phyloP scores from a whole-genome alignment of 1,140 invertebrate genomes.

The Drosophila nikananu region DNA sequence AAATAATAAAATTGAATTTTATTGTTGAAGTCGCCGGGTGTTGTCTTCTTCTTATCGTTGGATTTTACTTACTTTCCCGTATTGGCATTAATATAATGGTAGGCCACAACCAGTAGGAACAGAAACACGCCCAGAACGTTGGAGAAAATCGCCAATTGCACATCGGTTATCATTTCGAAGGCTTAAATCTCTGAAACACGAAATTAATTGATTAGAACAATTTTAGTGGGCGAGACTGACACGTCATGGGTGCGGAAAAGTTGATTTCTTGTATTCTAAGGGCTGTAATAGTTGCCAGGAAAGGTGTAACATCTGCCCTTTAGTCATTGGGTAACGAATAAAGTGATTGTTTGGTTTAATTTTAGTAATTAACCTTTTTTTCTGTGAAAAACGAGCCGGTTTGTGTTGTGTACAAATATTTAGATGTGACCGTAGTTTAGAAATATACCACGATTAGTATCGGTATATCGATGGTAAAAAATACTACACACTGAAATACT shows the following conservation, averaged over 20 bases:
- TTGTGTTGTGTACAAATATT: slow-evolving; percentile 34
- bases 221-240: slow-evolving; percentile 20
- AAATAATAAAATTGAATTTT: slow-evolving; percentile 55
- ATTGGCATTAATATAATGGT: slow-evolving; percentile 98
- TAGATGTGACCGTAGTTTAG: neutral
- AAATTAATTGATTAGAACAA: slow-evolving; percentile 30
- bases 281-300: too few species aligned
- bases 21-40: slow-evolving; percentile 10
- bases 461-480: neutral
- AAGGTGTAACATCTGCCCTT: too few species aligned
- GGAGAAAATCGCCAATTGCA: slow-evolving; percentile 97
- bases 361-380: slow-evolving; percentile 29
- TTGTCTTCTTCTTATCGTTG: neutral
- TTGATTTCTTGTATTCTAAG: neutral
- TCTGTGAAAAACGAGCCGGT: slow-evolving; percentile 36
- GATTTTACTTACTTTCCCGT: slow-evolving; percentile 70
- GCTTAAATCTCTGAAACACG: slow-evolving; percentile 9
- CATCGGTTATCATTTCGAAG: slow-evolving; percentile 95
- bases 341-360: neutral
- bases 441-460: neutral
- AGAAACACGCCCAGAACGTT: slow-evolving; percentile 97
- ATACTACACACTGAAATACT: too few species aligned
- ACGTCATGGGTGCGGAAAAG: slow-evolving; percentile 38
- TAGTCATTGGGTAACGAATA: neutral
- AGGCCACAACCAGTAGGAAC: slow-evolving; percentile 97